phyloP scores from a whole-genome alignment of 2,888 invertebrate genomes.

The Scaptomyza parva region DNA sequence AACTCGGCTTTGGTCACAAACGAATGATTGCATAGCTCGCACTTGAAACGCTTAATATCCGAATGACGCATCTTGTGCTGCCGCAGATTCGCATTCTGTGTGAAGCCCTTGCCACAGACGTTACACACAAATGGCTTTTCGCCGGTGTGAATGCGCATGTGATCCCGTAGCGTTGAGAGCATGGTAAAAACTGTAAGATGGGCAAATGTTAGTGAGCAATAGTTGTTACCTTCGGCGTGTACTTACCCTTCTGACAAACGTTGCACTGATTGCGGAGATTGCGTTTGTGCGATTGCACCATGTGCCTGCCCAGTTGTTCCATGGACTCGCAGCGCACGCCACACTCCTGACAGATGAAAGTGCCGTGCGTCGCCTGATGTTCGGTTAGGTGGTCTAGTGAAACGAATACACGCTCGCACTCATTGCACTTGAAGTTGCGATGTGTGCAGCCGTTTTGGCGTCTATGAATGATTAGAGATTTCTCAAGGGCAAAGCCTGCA shows the following conservation, averaged over 20 bases:
- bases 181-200: slow-evolving; percentile 85
- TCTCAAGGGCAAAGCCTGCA: slow-evolving; percentile 82
- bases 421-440: slow-evolving; percentile 85
- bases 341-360: slow-evolving; percentile 83
- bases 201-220: not conserved
- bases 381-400: slow-evolving; percentile 86
- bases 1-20: slow-evolving; percentile 86
- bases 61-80: slow-evolving; percentile 87
- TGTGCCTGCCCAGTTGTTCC: slow-evolving; percentile 85
- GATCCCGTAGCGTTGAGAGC: slow-evolving; percentile 87
- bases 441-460: slow-evolving; percentile 85
- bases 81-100: slow-evolving; percentile 87
- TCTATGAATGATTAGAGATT: slow-evolving; percentile 80
- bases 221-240: not conserved
- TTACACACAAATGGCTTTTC: slow-evolving; percentile 87
- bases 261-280: slow-evolving; percentile 86
- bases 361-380: slow-evolving; percentile 84
- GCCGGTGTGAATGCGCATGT: slow-evolving; percentile 86
- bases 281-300: slow-evolving; percentile 84
- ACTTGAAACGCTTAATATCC: slow-evolving; percentile 85
- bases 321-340: slow-evolving; percentile 84
- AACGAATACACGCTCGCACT: slow-evolving; percentile 86
- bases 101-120: slow-evolving; percentile 87
- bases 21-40: slow-evolving; percentile 85
- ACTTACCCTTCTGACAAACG: slow-evolving; percentile 80